Evolutionary conservation across 2,113 vertebrate species (phyloP), one percentile per base, ranked within the genome.

Genomic region (Phylloscopus trochilus): DNA sequence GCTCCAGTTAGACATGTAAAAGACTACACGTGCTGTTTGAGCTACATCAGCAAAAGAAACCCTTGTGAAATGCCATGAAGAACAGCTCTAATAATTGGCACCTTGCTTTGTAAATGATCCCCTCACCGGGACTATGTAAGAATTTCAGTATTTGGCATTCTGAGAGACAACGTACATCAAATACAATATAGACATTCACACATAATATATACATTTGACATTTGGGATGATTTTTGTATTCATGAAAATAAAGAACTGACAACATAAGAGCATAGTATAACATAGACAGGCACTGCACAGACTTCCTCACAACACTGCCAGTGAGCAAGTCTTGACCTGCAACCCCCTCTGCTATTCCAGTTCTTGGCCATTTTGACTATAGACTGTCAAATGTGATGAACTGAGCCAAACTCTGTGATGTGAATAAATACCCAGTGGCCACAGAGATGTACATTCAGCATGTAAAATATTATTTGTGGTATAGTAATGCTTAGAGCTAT

Each of bases 181-280:
- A 39, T 58, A 64, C 23, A 82, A 56, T 33, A 76, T 6, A 91
- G 80, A 89, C 18, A 86, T 89, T 86, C 59, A 83, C 66, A 92
- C 30, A 15, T 37, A 75, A 74, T 84, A 83, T 35, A 37, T 62
- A n/a, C 46, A 84, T 86, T 92, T 95, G 91, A 88, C 53, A 91
- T 96, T 94, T 84, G 74, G 72, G 66, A 83, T 88, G 37, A 92
- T 30, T 52, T 95, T 84, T 85, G 44, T 83, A 67, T 70, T 64
- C 72, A 51, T 83, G 83, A 94, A 95, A 89, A 92, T 92, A 85
- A 95, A 85, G 68, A 60, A 88, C 78, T 85, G 87, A 91, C 79
- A 93, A 43, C 46, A 66, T 39, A 23, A 76, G 22, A 66, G 90
- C 79, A 83, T 90, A 84, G 51, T 49, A 63, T 70, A 92, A 80